Percentiles rank a stretch among this genome's conserved stretches.
Evolutionary conservation across 2,113 vertebrate species (phyloP).

Genomic region (Diadophis punctatus): DNA sequence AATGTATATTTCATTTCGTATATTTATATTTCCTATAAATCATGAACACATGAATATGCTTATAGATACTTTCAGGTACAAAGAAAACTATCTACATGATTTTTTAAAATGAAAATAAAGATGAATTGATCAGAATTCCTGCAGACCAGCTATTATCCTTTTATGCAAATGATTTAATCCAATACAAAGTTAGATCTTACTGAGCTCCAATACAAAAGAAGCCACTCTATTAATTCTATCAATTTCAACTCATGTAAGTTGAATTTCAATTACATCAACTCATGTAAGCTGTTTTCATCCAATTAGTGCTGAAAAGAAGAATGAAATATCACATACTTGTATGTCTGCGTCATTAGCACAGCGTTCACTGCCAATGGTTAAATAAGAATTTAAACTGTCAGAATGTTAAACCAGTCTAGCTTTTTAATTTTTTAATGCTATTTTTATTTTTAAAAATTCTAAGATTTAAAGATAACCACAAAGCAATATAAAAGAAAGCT

Average conservation of each 20-base stretch:
- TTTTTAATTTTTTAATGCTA: background rate
- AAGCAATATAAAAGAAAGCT: background rate
- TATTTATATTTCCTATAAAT: background rate
- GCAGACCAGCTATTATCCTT: constrained; percentile 6
- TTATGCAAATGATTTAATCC: constrained; percentile 2
- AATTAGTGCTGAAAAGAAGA: constrained; percentile 33
- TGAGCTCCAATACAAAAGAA: constrained; percentile 10
- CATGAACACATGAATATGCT: background rate
- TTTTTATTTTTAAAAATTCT: background rate
- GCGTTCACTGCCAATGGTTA: constrained; percentile 5
- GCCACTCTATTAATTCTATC: background rate
- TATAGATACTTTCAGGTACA: background rate
- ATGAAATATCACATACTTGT: background rate
- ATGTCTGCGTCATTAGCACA: background rate
- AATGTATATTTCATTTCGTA: background rate
- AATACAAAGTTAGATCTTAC: background rate
- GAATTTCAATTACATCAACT: background rate
- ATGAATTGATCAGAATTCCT: background rate
- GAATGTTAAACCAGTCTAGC: constrained; percentile 1
- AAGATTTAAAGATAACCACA: background rate
- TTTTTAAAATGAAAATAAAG: constrained; percentile 9
- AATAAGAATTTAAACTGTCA: constrained; percentile 20
- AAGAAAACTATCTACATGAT: background rate
- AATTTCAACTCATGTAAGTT: background rate
- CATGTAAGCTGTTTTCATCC: constrained; percentile 31